Percentiles rank a stretch among this genome's conserved stretches.
phyloP scores from a whole-genome alignment of 2,797 vertebrate genomes.

The Poeciliopsis infans region DNA sequence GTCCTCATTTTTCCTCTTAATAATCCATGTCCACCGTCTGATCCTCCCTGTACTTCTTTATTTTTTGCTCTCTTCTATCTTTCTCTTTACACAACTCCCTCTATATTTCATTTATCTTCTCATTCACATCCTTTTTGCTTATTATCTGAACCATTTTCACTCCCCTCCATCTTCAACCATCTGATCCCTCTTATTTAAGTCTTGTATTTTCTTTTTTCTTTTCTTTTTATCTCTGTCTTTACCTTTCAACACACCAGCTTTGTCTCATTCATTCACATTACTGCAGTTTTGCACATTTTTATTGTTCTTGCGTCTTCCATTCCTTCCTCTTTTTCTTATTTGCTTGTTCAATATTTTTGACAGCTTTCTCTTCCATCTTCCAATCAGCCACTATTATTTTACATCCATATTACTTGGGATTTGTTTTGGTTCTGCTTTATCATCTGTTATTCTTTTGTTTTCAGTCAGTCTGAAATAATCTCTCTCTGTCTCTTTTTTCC shows the following conservation, averaged over 20 bases:
- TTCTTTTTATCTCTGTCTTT: background rate
- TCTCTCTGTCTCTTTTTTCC: too few species aligned
- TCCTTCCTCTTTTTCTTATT: background rate
- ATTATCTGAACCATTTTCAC: background rate
- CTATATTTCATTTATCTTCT: background rate
- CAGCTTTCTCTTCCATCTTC: background rate
- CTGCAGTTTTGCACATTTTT: background rate
- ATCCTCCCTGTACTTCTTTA: constrained; percentile 18
- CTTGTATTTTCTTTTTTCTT: background rate
- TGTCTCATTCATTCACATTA: background rate
- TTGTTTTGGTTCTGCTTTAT: background rate
- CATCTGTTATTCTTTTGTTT: background rate
- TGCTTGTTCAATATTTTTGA: background rate
- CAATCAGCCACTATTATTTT: background rate
- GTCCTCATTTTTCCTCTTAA: background rate
- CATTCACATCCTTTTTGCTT: background rate
- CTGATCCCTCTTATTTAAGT: background rate
- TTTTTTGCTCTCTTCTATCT: background rate
- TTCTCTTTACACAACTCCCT: background rate
- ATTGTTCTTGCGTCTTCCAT: background rate
- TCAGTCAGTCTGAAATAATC: too few species aligned
- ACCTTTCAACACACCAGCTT: background rate
- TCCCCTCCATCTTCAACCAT: background rate
- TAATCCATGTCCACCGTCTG: constrained; percentile 11
- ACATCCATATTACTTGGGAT: background rate